Base-by-base conservation (phyloP, 2,113 vertebrate species). In the Budorcas taxicolor region DNA sequence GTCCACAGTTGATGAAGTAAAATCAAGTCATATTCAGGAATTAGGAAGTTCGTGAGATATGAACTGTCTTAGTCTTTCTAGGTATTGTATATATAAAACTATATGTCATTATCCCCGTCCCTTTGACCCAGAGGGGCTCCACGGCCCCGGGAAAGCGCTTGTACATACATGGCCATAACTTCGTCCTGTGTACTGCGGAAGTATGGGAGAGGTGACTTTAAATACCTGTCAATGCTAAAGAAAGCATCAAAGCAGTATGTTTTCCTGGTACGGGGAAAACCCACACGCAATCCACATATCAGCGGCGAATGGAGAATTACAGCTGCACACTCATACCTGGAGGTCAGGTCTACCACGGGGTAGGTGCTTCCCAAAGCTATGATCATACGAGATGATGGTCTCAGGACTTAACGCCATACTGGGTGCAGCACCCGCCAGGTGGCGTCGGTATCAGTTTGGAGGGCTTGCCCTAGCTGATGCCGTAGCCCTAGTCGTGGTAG, bases 211-310 rank as follows among this genome's bases (percentile, higher is more conserved):
- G 15, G 99, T 99, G 96, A 99, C 99, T 97, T 99, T 99, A 27
- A 99, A 99, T 78, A 99, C 99, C 98, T 99, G 99, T 99, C 99
- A 92, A 99, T 99, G 98, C 99, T 99, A 98, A 99, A 99, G 94
- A 99, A 99, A 84, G 99, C 99, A 95, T 99, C 99, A 57, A 99
- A 99, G 98, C 99, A 99, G 97, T 99, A 99, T 3, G 99, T 99
- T 98, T 99, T 99, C 98, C 99, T 99, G 9, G 99, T 99, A 67
- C 99, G 99, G 16, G 31, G 62, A 67, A 67, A n/a, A 67, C 33
- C 62, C 62, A n/a, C 62, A 67, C 31, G 62, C 33, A n/a, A 67
- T n/a, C 33, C 62, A 19, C 62, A n/a, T 33, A 19, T 67, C 33
- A 64, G 33, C 15, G 62, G 16, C 16, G 62, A 67, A n/a, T 67